phyloP scores from a whole-genome alignment of 2,797 vertebrate genomes.

The Sebastes umbrosus region DNA sequence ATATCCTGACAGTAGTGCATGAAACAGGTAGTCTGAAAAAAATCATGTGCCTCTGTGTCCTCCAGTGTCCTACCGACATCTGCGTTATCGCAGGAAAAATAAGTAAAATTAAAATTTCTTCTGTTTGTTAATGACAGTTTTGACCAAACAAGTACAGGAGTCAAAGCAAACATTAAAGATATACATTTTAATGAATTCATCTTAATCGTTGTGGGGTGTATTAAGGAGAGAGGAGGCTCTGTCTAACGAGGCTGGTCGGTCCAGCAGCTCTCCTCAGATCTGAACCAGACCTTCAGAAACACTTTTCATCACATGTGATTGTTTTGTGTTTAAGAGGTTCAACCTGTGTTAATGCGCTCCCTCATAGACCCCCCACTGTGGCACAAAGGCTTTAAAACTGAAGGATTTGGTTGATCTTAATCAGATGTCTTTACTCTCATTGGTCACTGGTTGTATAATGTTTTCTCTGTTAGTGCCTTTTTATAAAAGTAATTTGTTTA shows the following conservation, averaged over 20 bases:
- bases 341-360: conserved; percentile 1
- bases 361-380: conserved; percentile 11
- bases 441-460: conserved; percentile 20
- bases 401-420: conserved; percentile 49
- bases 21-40: too few relatives aligned
- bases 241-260: neutral
- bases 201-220: neutral
- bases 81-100: neutral
- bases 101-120: neutral
- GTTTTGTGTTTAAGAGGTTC: conserved; percentile 23
- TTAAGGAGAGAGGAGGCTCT: neutral
- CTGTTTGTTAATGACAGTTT: neutral
- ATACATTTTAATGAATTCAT: neutral
- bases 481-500: conserved; percentile 47
- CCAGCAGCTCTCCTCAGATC: neutral
- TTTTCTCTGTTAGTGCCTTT: conserved; percentile 34
- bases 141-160: neutral
- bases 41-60: too few relatives aligned
- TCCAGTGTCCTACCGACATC: neutral
- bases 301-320: conserved; percentile 27
- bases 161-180: neutral
- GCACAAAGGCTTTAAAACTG: conserved; percentile 28
- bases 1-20: too few relatives aligned
- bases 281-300: conserved; percentile 15
- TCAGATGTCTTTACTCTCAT: conserved; percentile 58